Base-by-base conservation (phyloP, 2,797 vertebrate genomes). In the Kryptopterus vitreolus region DNA sequence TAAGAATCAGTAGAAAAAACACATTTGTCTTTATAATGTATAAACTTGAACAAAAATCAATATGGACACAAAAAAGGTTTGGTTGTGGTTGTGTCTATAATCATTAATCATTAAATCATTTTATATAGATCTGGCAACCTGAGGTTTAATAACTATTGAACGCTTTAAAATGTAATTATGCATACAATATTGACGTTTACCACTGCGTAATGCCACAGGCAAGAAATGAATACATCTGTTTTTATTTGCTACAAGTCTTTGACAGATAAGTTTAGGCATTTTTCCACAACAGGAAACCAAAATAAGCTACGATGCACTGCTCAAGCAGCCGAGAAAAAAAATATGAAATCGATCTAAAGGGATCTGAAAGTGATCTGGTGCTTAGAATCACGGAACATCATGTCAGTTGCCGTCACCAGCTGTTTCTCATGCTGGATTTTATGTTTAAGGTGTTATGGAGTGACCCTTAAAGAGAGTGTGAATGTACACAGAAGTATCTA, bases 251-350 rank as follows among this genome's bases (percentile, higher is more conserved):
- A 59, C 10, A 26, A 48, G 26, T 4, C 26, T 59, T 78, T 48
- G 35, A 77, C 33, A 57, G 26, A 59, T 26, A 11, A 55, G 50
- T 43, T 11, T 57, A 53, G 38, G 46, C 62, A 55, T 20, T 29
- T 35, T 79, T 79, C n/a, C 57, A 72, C 29, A 79, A 79, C 69
- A 73, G 78, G 78, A 79, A 79, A 63, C 78, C 46, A 79, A 16
- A 20, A 10, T 73, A 73, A 73, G 2, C 11, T 52, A 12, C 7
- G 11, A 53, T 24, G 24, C 1, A 3, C 31, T 4, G 1, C 10
- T 62, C 4, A 62, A 72, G 43, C 22, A 22, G 29, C n/a, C 2
- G 22, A 29, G 69, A 69, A 43, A 69, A 43, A 61, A 4, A 48
- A 13, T 58, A 43, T 68, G 33, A 78, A 38, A 70, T 29, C 24